A percentile compares a stretch with the other conserved stretches of the same genome.
Conservation (phyloP, 2,797 vertebrate genomes). For the Cheirogaleus major region DNA sequence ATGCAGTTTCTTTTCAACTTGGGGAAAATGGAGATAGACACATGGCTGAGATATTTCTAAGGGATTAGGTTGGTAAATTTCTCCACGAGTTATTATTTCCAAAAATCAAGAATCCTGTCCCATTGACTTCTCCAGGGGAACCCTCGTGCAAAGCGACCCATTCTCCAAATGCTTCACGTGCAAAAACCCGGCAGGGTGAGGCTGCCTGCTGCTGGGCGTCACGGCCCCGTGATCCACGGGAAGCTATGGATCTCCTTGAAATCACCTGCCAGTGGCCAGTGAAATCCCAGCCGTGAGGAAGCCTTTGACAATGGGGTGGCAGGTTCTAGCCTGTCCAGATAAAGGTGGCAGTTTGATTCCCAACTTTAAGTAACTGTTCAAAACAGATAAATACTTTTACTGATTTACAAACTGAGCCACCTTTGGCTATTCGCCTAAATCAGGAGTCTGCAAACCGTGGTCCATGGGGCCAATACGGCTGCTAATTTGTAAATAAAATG, state of each 20-base stretch:
- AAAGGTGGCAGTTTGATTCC: background rate
- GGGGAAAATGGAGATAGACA: background rate
- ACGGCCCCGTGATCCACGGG: fast-evolving
- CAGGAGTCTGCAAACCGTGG: background rate
- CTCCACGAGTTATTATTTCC: background rate
- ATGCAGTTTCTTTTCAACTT: fast-evolving
- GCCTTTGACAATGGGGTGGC: background rate
- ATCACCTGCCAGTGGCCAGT: background rate
- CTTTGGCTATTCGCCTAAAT: background rate
- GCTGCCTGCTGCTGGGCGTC: fast-evolving
- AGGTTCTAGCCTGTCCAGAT: background rate
- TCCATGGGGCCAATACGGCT: background rate
- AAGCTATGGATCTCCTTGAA: background rate
- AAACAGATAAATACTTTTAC: background rate
- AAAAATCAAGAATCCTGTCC: background rate
- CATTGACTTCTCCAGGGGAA: background rate
- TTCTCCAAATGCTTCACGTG: fast-evolving
- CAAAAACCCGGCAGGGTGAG: fast-evolving
- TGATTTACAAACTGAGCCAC: background rate
- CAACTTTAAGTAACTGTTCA: background rate
- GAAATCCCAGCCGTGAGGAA: background rate
- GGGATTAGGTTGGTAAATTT: background rate
- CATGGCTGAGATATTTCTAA: background rate
- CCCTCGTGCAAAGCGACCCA: fast-evolving
- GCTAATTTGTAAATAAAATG: background rate